Conservation (phyloP, 2,797 vertebrate species). For the Mergus octosetaceus region DNA sequence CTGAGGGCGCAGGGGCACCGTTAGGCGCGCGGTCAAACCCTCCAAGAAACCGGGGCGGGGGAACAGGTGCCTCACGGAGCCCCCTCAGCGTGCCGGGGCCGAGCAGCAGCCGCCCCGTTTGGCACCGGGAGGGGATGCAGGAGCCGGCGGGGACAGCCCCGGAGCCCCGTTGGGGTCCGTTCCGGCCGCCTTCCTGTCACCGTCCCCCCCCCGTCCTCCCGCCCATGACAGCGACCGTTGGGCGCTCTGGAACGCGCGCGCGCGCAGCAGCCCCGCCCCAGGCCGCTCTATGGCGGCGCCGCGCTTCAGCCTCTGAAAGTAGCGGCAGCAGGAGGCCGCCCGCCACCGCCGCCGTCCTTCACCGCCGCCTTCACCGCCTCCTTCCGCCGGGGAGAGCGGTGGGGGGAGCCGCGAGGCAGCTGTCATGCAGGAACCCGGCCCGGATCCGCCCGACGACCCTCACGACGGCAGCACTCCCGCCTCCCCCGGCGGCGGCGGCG, state of each 20-base stretch:
- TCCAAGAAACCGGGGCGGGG: no score
- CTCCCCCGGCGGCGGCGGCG: no score
- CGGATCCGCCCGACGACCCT: background rate
- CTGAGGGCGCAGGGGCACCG: no score
- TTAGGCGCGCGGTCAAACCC: no score
- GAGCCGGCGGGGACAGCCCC: no score
- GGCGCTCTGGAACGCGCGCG: background rate
- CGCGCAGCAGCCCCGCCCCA: background rate
- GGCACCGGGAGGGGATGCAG: no score
- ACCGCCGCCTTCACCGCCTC: background rate
- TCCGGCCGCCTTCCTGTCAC: background rate
- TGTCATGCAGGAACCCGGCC: slow-evolving; percentile 18
- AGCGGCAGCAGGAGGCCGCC: background rate
- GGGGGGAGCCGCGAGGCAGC: background rate
- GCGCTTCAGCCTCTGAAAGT: background rate
- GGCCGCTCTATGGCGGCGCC: background rate
- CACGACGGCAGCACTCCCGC: no score
- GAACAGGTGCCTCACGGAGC: no score
- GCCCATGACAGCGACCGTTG: background rate
- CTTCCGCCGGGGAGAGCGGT: background rate
- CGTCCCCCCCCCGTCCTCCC: no score
- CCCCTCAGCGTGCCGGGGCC: no score
- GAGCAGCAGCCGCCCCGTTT: no score
- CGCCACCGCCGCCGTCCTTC: background rate
- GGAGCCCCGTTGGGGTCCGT: no score